Conservation (phyloP, 2,797 vertebrate species). For the Sebastes cheni region DNA sequence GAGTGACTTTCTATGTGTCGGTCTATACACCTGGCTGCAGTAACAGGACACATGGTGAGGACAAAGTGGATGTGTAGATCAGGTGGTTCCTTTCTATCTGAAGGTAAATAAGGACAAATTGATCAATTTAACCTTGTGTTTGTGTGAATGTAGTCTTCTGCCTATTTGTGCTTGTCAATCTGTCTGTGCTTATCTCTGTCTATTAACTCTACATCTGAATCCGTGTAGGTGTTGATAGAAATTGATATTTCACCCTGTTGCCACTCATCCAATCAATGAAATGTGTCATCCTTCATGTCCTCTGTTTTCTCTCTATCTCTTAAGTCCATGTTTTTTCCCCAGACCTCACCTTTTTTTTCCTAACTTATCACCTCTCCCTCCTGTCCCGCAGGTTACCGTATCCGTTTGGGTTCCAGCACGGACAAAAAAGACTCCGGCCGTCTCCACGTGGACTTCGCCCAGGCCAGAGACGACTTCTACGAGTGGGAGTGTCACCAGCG, state of each 20-base stretch:
- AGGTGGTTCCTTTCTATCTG: not conserved
- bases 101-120: slow-evolving; percentile 23
- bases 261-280: not conserved
- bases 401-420: slow-evolving; percentile 94
- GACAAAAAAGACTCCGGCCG: slow-evolving; percentile 96
- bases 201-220: slow-evolving; percentile 13
- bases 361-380: slow-evolving; percentile 69
- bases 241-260: slow-evolving; percentile 15
- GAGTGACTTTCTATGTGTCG: not conserved
- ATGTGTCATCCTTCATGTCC: not conserved
- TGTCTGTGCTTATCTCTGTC: slow-evolving; percentile 6
- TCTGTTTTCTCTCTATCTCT: not conserved
- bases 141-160: not conserved
- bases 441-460: slow-evolving; percentile 95
- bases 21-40: not conserved
- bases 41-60: not conserved
- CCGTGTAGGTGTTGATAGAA: not conserved
- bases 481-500: slow-evolving; percentile 97
- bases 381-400: slow-evolving; percentile 87
- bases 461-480: slow-evolving; percentile 94
- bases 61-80: slow-evolving; percentile 3
- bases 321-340: not conserved
- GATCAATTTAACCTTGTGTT: not conserved
- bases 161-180: not conserved
- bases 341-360: not conserved